These are phyloP conservation scores for Odiellus spinosus DNA, from an alignment of 2,888 invertebrate species.

Conservation along the genomic window DNA sequence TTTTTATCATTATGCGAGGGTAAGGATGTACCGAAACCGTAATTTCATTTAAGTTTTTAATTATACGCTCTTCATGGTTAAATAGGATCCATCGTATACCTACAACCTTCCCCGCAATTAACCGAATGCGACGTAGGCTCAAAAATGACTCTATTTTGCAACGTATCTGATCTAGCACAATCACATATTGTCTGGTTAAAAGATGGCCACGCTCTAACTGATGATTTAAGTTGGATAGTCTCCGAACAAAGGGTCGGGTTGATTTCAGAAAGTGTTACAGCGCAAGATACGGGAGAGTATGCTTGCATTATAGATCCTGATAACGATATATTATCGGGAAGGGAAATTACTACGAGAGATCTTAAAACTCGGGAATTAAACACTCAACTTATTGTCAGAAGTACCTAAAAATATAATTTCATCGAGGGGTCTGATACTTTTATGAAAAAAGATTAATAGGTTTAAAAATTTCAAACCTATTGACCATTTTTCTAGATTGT, in stretches of 20 bases:
- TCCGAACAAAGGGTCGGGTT: constrained; percentile 4
- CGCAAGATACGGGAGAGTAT: constrained; percentile 16
- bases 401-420: constrained; percentile 3
- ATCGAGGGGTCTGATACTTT: too few relatives aligned
- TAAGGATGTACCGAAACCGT: too few relatives aligned
- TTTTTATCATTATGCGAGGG: too few relatives aligned
- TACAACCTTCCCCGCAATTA: constrained; percentile 7
- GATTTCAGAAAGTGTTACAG: constrained; percentile 6
- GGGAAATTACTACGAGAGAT: constrained; percentile 3
- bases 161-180: constrained; percentile 8
- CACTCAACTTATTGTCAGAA: constrained; percentile 10
- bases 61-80: too few relatives aligned
- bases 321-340: too few relatives aligned
- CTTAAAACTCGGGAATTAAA: constrained; percentile 9
- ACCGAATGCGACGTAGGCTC: constrained; percentile 15
- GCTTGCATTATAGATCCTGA: constrained; percentile 11
- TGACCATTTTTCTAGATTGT: too few relatives aligned
- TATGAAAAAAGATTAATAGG: too few relatives aligned
- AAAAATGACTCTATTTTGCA: constrained; percentile 10
- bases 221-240: constrained; percentile 9
- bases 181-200: constrained; percentile 12
- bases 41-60: too few relatives aligned
- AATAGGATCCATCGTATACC: too few relatives aligned
- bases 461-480: too few relatives aligned
- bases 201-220: constrained; percentile 7